Conservation (phyloP, 2,797 vertebrate species). For the Xyrichtys novacula region DNA sequence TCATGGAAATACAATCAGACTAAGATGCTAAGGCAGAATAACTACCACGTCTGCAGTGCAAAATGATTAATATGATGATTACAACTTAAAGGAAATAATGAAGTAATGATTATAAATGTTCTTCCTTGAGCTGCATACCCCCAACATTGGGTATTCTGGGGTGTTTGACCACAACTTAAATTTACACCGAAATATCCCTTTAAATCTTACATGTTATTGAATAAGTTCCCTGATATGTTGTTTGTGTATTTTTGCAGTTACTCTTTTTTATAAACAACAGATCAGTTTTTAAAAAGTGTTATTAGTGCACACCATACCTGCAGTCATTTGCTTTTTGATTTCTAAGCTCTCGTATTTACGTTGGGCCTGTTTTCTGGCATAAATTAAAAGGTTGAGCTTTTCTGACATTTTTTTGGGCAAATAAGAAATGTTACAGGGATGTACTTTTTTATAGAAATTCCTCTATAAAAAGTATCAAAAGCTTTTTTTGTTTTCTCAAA, state of each 20-base stretch:
- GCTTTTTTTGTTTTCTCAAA: neutral
- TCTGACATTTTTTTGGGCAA: neutral
- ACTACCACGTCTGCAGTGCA: too few species aligned
- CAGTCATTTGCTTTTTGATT: slow-evolving; percentile 6
- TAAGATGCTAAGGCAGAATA: too few species aligned
- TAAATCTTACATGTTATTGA: neutral
- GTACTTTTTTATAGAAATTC: neutral
- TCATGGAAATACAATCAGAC: too few species aligned
- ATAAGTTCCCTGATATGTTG: too few species aligned
- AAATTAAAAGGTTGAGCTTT: neutral
- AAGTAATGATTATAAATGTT: too few species aligned
- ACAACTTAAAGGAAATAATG: too few species aligned
- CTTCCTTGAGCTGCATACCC: too few species aligned
- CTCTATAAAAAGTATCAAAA: neutral
- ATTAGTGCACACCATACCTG: neutral
- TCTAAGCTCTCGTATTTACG: neutral
- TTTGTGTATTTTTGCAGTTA: neutral
- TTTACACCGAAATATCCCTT: too few species aligned
- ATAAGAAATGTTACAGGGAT: neutral
- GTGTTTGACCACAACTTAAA: too few species aligned
- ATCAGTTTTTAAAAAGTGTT: neutral
- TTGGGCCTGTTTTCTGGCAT: neutral
- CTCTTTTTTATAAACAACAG: neutral
- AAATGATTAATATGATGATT: too few species aligned
- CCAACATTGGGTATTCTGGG: too few species aligned